Evolutionary conservation across 53 echinoderm and acorn worm genomes (phyloP), one percentile per base, ranked within the genome.

Genomic region (Holothuria scabra): DNA sequence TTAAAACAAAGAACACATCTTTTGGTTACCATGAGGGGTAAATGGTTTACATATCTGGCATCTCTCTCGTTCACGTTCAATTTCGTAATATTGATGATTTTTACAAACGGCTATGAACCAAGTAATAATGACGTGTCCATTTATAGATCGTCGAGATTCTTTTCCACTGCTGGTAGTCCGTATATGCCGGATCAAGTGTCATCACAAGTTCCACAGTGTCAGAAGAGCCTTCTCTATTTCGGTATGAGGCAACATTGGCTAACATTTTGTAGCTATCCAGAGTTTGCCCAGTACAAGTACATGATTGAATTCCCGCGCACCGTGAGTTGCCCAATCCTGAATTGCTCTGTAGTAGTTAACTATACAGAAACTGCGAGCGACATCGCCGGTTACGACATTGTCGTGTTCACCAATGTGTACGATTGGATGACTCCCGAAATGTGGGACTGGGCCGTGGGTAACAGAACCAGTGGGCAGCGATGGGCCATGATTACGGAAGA

Each of bases 401-500:
- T 81, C 12, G 62, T 81, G 2, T 81, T 81, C n/a, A 81, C 82
- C 0, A 49, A 81, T 26, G 65, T 81, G 24, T 32, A 63, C 37
- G 44, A 61, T 5, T 81, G 82, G 82, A 21, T 81, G 26, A 61
- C 37, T 14, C 62, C 63, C 13, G 28, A 81, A 32, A 81, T 63
- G 65, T 81, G 82, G 82, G 65, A 63, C 32, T 61, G 65, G 65
- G 60, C 60, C 46, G 41, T 46, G 22, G 46, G 46, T 12, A 63
- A 81, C 64, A n/a, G 65, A 41, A 35, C 82, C 13, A 46, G 41
- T 29, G 65, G 82, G 10, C 82, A 81, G 46, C 63, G 41, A 41
- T 81, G 82, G 82, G 49, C 24, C 37, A 81, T 81, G 82, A 81
- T 81, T 10, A 81, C 82, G 1, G 62, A 81, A 37, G 82, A 81